A percentile compares a stretch with the other conserved stretches of the same genome.
Conservation (phyloP, 2,797 vertebrate genomes). For the Benthosema pterotum region DNA sequence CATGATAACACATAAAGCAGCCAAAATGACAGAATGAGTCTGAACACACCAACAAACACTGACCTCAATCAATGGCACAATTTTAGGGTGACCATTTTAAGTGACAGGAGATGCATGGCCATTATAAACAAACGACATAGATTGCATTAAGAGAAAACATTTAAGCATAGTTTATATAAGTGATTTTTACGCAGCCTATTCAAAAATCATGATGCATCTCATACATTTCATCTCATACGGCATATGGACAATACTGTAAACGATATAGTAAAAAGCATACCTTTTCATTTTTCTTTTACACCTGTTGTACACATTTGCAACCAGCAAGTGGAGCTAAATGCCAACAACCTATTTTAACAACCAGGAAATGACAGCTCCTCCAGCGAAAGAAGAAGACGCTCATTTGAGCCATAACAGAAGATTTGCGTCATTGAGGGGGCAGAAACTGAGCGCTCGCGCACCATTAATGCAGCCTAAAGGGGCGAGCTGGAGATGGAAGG, state of each 20-base stretch:
- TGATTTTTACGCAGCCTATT: too few species aligned
- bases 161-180: too few species aligned
- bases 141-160: neutral
- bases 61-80: neutral
- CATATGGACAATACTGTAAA: too few species aligned
- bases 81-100: neutral
- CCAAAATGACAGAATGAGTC: neutral
- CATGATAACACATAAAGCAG: neutral
- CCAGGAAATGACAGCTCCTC: conserved; percentile 25
- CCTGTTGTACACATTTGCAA: neutral
- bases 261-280: too few species aligned
- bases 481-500: too few species aligned
- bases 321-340: conserved; percentile 51
- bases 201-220: too few species aligned
- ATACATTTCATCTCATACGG: too few species aligned
- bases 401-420: too few species aligned
- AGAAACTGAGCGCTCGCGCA: too few species aligned
- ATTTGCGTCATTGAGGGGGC: too few species aligned
- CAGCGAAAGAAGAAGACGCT: conserved; percentile 41
- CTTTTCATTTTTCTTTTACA: too few species aligned
- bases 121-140: neutral
- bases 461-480: too few species aligned
- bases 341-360: neutral
- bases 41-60: neutral
- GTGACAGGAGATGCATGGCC: neutral